Percentiles rank a stretch among this genome's conserved stretches.
phyloP scores from a whole-genome alignment of 2,113 vertebrate species.

The Corythornis cristatus region DNA sequence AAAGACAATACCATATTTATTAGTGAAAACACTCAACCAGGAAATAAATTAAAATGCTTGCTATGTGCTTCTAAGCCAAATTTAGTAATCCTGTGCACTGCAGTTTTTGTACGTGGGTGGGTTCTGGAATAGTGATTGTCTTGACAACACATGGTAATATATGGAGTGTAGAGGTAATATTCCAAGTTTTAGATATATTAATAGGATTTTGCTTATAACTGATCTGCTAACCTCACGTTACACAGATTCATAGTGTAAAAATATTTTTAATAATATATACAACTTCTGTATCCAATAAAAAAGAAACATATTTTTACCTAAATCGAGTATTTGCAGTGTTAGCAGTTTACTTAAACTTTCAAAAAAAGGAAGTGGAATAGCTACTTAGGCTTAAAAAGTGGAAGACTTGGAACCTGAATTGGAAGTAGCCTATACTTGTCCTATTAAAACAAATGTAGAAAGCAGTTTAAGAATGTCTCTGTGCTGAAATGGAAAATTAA shows the following conservation, averaged over 20 bases:
- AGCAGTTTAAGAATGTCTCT: background rate
- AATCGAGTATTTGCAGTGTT: background rate
- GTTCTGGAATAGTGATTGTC: background rate
- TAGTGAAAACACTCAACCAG: background rate
- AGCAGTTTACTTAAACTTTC: background rate
- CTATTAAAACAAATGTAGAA: background rate
- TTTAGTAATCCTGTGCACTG: background rate
- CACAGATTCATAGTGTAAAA: background rate
- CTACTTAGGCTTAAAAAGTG: background rate
- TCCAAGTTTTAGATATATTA: background rate
- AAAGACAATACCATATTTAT: background rate
- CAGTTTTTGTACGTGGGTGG: background rate
- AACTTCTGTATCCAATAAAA: background rate
- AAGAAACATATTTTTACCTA: background rate
- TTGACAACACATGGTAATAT: background rate
- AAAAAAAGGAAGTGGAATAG: background rate
- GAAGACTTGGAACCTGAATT: background rate
- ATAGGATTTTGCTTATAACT: background rate
- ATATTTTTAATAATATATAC: background rate
- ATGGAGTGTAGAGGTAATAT: background rate
- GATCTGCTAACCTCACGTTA: background rate
- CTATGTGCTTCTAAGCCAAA: background rate
- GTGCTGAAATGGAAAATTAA: slow-evolving; percentile 1
- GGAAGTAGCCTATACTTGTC: background rate
- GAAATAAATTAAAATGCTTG: background rate